Percentiles rank a stretch among this genome's conserved stretches.
Conservation (phyloP, 2,113 vertebrate genomes). For the Sinosuthora webbiana region DNA sequence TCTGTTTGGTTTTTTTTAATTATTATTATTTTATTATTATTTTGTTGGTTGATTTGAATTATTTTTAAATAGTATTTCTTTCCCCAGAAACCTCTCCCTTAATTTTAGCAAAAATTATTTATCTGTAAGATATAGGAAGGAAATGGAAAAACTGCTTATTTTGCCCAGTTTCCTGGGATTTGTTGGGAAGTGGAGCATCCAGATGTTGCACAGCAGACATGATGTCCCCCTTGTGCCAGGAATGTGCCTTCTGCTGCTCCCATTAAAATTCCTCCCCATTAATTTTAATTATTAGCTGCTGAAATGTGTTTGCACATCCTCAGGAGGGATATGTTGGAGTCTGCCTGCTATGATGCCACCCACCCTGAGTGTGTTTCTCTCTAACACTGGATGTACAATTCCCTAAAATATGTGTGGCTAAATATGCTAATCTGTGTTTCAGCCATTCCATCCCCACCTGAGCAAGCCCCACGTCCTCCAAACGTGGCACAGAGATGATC, state of each 20-base stretch:
- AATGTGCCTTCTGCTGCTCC: background rate
- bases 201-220: background rate
- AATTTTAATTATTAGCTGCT: constrained; percentile 10
- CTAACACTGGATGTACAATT: background rate
- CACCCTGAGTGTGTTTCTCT: background rate
- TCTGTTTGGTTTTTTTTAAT: accelerated
- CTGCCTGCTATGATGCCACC: background rate
- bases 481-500: background rate
- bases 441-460: background rate
- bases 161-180: background rate
- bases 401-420: background rate
- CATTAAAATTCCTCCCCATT: constrained; percentile 2
- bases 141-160: background rate
- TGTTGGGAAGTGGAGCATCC: background rate
- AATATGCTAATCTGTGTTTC: background rate
- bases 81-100: background rate
- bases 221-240: background rate
- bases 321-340: background rate
- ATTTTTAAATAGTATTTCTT: background rate
- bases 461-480: background rate
- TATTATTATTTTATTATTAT: too few species aligned
- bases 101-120: background rate
- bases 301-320: background rate
- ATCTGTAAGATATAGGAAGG: background rate
- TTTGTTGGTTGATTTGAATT: background rate